Conservation (phyloP, 1,140 invertebrate genomes). For the Papilio polytes region DNA sequence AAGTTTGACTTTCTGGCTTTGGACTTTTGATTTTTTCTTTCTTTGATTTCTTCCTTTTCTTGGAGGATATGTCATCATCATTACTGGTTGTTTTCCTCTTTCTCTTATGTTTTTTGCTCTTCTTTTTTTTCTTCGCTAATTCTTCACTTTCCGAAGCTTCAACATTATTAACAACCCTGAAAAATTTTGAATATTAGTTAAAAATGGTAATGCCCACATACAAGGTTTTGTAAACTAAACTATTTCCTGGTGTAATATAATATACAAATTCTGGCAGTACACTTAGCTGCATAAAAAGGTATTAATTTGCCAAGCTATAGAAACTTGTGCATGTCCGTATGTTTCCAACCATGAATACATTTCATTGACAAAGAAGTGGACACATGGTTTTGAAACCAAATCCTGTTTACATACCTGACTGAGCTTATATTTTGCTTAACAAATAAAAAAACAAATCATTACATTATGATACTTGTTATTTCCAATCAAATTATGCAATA, state of each 20-base stretch:
- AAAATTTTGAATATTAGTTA: conserved; percentile 45
- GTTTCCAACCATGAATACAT: too few relatives aligned
- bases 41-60: conserved; percentile 69
- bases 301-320: too few relatives aligned
- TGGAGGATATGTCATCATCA: conserved; percentile 59
- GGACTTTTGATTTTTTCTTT: conserved; percentile 65
- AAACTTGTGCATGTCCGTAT: too few relatives aligned
- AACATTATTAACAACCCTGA: conserved; percentile 56
- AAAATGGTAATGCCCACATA: not conserved
- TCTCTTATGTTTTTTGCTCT: conserved; percentile 84
- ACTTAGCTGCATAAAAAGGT: too few relatives aligned
- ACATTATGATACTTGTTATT: not conserved
- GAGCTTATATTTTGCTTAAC: too few relatives aligned
- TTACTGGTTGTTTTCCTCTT: conserved; percentile 64
- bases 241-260: too few relatives aligned
- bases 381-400: too few relatives aligned
- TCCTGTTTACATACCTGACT: too few relatives aligned
- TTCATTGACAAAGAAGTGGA: too few relatives aligned
- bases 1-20: conserved; percentile 73
- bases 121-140: conserved; percentile 77
- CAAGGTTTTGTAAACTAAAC: too few relatives aligned
- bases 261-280: too few relatives aligned
- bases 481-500: not conserved
- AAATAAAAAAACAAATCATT: too few relatives aligned
- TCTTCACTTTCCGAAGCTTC: conserved; percentile 62